These are phyloP conservation scores for Podilymbus podiceps DNA, from an alignment of 2,113 vertebrate genomes.

Conservation along the genomic window DNA sequence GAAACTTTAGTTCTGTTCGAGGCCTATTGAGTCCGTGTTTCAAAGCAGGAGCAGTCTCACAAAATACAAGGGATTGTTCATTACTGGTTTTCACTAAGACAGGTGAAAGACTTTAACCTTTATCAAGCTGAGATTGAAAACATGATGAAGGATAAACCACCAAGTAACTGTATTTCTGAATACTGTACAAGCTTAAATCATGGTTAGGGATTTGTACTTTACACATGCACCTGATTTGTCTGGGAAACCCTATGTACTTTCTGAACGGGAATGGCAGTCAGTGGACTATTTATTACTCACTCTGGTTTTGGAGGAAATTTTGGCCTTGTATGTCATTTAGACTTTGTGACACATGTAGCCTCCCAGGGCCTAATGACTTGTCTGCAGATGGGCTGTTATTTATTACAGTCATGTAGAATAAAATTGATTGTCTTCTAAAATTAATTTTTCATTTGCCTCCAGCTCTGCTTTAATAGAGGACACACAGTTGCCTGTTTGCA, in stretches of 20 bases:
- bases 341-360: conserved; percentile 83
- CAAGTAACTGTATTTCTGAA: neutral
- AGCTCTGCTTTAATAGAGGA: conserved; percentile 89
- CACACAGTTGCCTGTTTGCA: conserved; percentile 85
- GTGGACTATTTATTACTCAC: conserved; percentile 58
- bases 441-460: conserved; percentile 91
- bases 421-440: conserved; percentile 94
- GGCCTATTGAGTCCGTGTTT: neutral
- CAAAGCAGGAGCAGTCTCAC: neutral
- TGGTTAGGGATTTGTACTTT: neutral
- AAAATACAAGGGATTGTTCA: neutral
- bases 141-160: neutral
- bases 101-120: neutral
- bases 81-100: neutral
- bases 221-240: neutral
- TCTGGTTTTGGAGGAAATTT: conserved; percentile 69
- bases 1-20: neutral
- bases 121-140: neutral
- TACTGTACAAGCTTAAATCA: neutral
- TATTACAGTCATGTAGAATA: conserved; percentile 91
- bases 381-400: conserved; percentile 88
- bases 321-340: conserved; percentile 81
- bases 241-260: conserved; percentile 8
- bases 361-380: conserved; percentile 85
- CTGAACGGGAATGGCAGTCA: conserved; percentile 31